Percentiles rank a stretch among this genome's conserved stretches.
phyloP scores from a whole-genome alignment of 2,113 vertebrate species.

The Heterotilapia buettikoferi region DNA sequence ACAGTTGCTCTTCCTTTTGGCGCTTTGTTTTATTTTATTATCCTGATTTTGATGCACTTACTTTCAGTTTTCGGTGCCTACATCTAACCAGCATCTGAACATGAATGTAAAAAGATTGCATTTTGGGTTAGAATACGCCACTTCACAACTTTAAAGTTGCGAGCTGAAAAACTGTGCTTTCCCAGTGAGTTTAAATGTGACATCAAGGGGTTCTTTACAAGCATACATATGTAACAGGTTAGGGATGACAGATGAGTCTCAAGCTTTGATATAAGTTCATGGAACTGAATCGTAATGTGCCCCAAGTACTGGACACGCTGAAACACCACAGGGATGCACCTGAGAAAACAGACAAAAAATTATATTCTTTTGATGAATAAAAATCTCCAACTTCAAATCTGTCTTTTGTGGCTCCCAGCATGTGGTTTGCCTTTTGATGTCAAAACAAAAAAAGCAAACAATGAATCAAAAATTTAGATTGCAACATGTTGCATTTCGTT shows the following conservation, averaged over 20 bases:
- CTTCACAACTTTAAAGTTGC: background rate
- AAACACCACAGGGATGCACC: background rate
- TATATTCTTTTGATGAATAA: background rate
- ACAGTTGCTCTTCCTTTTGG: background rate
- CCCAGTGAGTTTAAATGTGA: background rate
- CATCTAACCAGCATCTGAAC: background rate
- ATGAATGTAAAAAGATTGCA: background rate
- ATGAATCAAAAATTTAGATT: background rate
- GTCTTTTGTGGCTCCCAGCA: background rate
- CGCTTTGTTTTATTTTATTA: background rate
- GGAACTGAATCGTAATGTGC: background rate
- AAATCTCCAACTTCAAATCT: background rate
- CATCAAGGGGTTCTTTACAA: background rate
- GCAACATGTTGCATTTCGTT: background rate
- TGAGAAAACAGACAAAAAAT: background rate
- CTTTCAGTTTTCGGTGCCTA: background rate
- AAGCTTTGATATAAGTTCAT: background rate
- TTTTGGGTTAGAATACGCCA: background rate
- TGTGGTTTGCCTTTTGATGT: background rate
- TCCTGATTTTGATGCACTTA: background rate
- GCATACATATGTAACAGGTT: background rate
- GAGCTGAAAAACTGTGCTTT: background rate
- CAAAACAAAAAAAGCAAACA: background rate
- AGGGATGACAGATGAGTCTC: background rate
- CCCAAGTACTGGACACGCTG: background rate